Evolutionary conservation across 2,888 invertebrate genomes (phyloP).

Genomic region (Eupeodes luniger): DNA sequence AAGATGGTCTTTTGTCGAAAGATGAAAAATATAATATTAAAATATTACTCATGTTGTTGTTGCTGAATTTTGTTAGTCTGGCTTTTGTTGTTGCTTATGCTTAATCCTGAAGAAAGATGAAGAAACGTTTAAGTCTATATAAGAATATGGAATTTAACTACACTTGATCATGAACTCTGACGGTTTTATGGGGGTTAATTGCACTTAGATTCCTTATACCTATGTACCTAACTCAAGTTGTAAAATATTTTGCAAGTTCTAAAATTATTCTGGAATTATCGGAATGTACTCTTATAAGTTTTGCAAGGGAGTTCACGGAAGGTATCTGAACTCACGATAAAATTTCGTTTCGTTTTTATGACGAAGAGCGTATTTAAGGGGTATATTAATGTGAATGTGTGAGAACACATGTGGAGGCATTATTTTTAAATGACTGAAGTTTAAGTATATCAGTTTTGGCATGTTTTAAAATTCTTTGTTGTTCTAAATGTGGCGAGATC

Average conservation of each 20-base stretch:
- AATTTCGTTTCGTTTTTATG: background rate
- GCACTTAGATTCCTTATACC: background rate
- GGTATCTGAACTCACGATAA: background rate
- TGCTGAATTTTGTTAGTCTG: background rate
- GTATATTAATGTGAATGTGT: too few species aligned
- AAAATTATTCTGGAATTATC: slow-evolving; percentile 1
- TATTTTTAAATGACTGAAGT: too few species aligned
- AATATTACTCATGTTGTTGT: background rate
- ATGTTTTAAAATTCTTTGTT: too few species aligned
- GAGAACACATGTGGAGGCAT: too few species aligned
- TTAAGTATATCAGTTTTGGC: too few species aligned
- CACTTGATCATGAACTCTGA: slow-evolving; percentile 50
- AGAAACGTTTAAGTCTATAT: slow-evolving; percentile 10
- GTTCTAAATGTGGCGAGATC: too few species aligned
- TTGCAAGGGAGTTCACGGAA: background rate
- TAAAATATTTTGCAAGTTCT: slow-evolving; percentile 7
- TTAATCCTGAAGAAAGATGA: slow-evolving; percentile 27
- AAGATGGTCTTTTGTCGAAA: slow-evolving; percentile 38
- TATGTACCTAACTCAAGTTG: too few species aligned
- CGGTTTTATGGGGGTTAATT: slow-evolving; percentile 41
- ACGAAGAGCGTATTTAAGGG: background rate
- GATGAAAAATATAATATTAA: slow-evolving; percentile 38
- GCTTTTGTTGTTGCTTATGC: too few species aligned
- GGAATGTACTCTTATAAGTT: background rate
- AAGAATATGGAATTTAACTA: slow-evolving; percentile 35